Evolutionary conservation across 2,113 vertebrate species (phyloP).

Genomic region (Myodes glareolus): DNA sequence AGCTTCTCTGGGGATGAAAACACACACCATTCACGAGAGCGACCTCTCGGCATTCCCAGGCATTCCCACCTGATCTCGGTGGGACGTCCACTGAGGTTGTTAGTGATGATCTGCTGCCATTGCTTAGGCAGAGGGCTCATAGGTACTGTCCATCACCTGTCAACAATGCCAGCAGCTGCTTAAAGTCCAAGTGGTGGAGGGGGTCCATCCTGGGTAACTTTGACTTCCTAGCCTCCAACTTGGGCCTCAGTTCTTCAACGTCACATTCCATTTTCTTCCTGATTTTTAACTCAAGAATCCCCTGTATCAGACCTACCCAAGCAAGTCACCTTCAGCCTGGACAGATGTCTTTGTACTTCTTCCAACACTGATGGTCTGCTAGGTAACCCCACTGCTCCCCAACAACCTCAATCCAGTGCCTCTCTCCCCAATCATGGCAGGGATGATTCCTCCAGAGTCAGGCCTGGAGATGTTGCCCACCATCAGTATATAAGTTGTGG

Average conservation of each 20-base stretch:
- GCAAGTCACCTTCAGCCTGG: background rate
- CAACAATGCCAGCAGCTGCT: conserved; percentile 84
- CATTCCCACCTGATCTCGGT: no score
- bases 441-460: conserved; percentile 82
- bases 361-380: background rate
- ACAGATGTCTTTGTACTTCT: background rate
- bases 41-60: no score
- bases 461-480: conserved; percentile 85
- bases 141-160: conserved; percentile 88
- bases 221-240: background rate
- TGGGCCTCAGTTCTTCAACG: background rate
- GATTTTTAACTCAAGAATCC: background rate
- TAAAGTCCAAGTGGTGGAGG: conserved; percentile 82
- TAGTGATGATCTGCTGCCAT: conserved; percentile 86
- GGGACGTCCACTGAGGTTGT: background rate
- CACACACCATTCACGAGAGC: no score
- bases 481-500: conserved; percentile 91
- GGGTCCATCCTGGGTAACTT: background rate
- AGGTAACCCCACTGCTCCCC: accelerated
- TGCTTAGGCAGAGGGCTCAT: conserved; percentile 89
- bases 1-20: no score
- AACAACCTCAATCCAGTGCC: background rate
- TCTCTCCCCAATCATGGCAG: conserved; percentile 77
- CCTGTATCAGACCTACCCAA: background rate
- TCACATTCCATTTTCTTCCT: background rate